phyloP scores from a whole-genome alignment of 2,113 vertebrate genomes.

The Dromaius novaehollandiae region DNA sequence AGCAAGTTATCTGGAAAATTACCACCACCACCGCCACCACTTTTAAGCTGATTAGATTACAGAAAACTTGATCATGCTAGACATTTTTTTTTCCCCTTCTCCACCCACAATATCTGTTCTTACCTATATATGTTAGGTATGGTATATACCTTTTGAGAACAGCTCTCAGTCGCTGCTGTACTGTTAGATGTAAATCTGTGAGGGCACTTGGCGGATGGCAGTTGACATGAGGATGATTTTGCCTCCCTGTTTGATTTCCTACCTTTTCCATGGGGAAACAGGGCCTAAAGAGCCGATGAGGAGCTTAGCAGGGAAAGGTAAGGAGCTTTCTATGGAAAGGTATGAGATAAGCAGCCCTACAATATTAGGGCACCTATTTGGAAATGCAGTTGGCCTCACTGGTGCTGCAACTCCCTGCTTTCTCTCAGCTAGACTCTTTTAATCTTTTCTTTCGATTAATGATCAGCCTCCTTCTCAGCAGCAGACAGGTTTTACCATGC shows the following conservation, averaged over 20 bases:
- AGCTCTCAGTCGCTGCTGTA: neutral
- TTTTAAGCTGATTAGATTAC: neutral
- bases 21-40: neutral
- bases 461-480: neutral
- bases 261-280: neutral
- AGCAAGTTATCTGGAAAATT: neutral
- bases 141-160: neutral
- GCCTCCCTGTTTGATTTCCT: neutral
- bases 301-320: neutral
- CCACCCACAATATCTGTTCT: neutral
- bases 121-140: accelerated
- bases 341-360: neutral
- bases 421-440: neutral
- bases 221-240: neutral
- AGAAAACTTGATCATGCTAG: neutral
- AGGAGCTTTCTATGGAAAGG: neutral
- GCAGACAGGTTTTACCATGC: neutral
- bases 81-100: neutral
- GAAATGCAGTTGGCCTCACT: neutral
- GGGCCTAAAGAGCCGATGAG: neutral
- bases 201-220: neutral
- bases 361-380: neutral
- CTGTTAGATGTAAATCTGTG: neutral
- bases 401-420: neutral
- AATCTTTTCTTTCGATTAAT: neutral